Conservation (phyloP, 2,797 vertebrate species). For the Acropternis orthonyx region DNA sequence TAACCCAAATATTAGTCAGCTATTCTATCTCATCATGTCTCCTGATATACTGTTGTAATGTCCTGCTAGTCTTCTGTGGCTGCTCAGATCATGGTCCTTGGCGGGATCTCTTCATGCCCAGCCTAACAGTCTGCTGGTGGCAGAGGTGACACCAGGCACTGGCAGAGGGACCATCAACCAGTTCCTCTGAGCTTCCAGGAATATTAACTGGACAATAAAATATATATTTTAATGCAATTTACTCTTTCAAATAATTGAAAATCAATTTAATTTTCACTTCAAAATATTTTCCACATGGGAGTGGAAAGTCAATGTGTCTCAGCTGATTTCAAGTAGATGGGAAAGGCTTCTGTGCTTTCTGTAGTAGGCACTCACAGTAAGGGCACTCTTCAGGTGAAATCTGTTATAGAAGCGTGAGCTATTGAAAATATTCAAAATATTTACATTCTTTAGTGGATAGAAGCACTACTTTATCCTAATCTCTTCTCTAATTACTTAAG, state of each 20-base stretch:
- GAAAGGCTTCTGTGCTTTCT: not conserved
- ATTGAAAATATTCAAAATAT: constrained; percentile 69
- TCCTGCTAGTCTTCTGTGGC: not conserved
- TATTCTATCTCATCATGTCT: not conserved
- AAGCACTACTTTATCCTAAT: constrained; percentile 59
- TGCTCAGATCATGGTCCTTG: not conserved
- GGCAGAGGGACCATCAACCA: not conserved
- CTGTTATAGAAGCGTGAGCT: constrained; percentile 38
- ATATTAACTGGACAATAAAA: not conserved
- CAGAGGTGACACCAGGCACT: not conserved
- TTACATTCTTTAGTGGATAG: constrained; percentile 64
- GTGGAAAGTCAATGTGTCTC: not conserved
- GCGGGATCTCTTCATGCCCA: not conserved
- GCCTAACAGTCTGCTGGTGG: not conserved
- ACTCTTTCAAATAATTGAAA: not conserved
- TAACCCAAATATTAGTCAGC: not conserved
- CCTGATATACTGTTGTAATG: not conserved
- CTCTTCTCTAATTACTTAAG: constrained; percentile 53
- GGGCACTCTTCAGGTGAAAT: constrained; percentile 41
- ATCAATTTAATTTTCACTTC: not conserved
- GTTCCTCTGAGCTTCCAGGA: not conserved
- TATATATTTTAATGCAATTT: not conserved
- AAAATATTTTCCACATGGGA: not conserved
- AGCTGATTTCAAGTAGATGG: not conserved
- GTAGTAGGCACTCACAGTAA: not conserved